Evolutionary conservation across 2,113 vertebrate genomes (phyloP).

Genomic region (Labeo catla): DNA sequence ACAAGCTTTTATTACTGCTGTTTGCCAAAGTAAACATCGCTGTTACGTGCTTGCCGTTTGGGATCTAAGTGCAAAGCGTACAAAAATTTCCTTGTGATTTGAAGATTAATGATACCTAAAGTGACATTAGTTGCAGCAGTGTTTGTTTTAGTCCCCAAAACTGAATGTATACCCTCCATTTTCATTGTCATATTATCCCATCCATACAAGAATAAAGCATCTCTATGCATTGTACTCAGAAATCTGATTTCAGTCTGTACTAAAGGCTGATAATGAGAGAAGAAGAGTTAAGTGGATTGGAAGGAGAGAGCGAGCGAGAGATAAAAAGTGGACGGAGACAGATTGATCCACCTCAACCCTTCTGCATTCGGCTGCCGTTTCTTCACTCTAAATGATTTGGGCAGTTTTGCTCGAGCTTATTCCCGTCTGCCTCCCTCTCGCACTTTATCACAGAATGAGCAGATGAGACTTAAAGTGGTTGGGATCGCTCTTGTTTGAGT

Average conservation of each 20-base stretch:
- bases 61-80: not conserved
- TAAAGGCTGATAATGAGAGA: not conserved
- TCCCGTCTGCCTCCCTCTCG: not conserved
- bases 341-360: not conserved
- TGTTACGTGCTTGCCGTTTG: not conserved
- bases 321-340: not conserved
- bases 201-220: not conserved
- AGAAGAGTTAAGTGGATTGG: constrained; percentile 8
- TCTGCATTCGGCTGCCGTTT: not conserved
- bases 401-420: constrained; percentile 13
- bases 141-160: too few species aligned
- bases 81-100: not conserved
- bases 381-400: constrained; percentile 16
- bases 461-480: not conserved
- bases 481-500: not conserved
- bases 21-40: not conserved
- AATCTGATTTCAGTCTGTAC: constrained; percentile 6
- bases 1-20: not conserved
- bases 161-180: not conserved
- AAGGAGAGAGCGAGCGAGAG: not conserved
- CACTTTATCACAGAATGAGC: not conserved
- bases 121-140: too few species aligned
- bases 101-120: not conserved
- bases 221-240: not conserved
- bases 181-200: not conserved